Base-by-base conservation (phyloP, 1,140 invertebrate genomes). In the Acromyrmex echinatior region DNA sequence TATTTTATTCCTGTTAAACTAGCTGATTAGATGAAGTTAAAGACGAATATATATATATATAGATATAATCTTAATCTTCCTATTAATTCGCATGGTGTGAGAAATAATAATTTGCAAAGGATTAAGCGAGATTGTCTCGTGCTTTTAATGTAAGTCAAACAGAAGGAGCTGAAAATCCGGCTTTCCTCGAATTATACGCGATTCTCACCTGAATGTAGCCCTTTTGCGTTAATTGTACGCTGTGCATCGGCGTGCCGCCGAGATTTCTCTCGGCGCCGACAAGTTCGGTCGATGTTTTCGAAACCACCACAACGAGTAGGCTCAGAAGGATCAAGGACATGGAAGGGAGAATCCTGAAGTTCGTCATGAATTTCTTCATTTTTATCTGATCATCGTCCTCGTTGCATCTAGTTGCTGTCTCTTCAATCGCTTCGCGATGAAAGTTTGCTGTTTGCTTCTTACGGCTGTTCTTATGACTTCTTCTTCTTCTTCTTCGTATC, bases 201-300 rank as follows among this genome's bases (percentile, higher is more conserved):
- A 21, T 31, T 70, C 88, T 94, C 92, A 97, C 97, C 96, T 97
- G 97, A 77, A 97, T 96, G 87, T 96, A 97, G 82, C 97, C 97
- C 90, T 96, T 96, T 92, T 97, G 97, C 0, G 96, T 97, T 9
- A 97, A 92, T 1, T 95, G 92, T 14, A 96, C 96, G 93, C 97
- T 97, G 79, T 96, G 96, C 80, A 96, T 95, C 0, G 94, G 93
- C 0, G 93, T 94, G 5, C 49, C 60, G 3, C 16, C 58, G 31
- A n/a, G n/a, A 28, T 45, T 25, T 1, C n/a, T 62, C 56, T 76
- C 35, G 16, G 9, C 10, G 6, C 10, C 35, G 53, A 45, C 65
- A 14, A 68, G 62, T 2, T 21, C 56, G 6, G 21, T 39, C 39
- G 86, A 39, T 35, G 35, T 25, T 49, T 18, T 60, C 14, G 70